Evolutionary conservation across 2,113 vertebrate species (phyloP), one percentile per base, ranked within the genome.

Genomic region (Engystomops pustulosus): DNA sequence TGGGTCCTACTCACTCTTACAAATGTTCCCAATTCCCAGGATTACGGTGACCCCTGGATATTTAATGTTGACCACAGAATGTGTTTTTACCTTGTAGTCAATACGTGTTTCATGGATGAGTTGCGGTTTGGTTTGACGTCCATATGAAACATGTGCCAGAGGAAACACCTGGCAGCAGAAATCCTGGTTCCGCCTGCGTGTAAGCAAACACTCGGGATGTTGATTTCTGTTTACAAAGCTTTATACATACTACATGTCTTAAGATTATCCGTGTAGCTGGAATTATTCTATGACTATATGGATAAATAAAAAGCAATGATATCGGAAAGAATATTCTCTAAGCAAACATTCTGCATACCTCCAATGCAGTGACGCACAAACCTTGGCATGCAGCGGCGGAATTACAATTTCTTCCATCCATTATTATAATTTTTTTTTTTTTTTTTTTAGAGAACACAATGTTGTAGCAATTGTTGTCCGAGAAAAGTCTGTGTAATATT

Each of bases 121-220:
- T 34, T 34, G 60, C 15, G 15, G 60, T 34, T 65, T 47, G 4
- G 32, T 76, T 76, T 36, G 27, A 3, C 36, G 27, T 27, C 38
- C 6, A 25, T n/a, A 44, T 71, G 14, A 15, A 15, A 25, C 17
- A 45, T 44, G 15, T 80, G 78, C 41, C 60, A 80, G 36, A 67
- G 18, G 15, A 67, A 80, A 80, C 78, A 47, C 62, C 78, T 45
- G 60, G 23, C 77, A 32, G 41, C 1, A 80, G 60, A 80, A 80
- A 80, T 69, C 79, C 62, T 80, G 78, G 60, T 30, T 68, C 78
- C 58, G 17, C 78, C 78, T n/a, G 25, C 17, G 15, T 67, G 14
- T 49, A 68, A 65, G 58, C 25, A 79, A 80, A 80, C 78, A 67
- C 5, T 80, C 25, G 45, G 17, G 27, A 69, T 53, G 58, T 68